These are phyloP conservation scores for Lasioglossum albipes DNA, from an alignment of 1,140 invertebrate species.

Conservation along the genomic window DNA sequence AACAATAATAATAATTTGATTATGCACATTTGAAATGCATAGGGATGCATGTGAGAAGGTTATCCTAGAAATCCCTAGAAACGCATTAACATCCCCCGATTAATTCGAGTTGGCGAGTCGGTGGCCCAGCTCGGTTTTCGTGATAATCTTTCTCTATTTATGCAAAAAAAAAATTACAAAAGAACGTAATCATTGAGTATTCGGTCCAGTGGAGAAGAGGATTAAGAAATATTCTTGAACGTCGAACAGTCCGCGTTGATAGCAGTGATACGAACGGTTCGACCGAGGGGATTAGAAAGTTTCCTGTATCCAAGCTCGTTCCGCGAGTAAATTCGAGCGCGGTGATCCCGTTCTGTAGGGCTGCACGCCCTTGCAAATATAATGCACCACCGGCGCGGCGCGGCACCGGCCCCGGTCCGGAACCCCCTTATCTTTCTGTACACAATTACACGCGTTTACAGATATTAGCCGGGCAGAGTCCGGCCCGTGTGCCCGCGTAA, in stretches of 20 bases:
- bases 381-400: neutral
- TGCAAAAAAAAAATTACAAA: neutral
- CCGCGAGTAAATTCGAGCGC: neutral
- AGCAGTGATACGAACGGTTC: neutral
- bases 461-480: neutral
- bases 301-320: neutral
- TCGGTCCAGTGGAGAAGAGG: neutral
- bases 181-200: no score
- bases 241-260: neutral
- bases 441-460: constrained; percentile 7
- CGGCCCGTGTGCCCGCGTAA: neutral
- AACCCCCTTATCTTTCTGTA: neutral
- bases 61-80: no score
- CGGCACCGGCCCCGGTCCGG: no score
- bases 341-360: neutral
- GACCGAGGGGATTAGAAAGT: neutral
- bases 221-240: neutral
- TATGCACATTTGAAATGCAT: no score
- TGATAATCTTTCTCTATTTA: neutral
- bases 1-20: no score
- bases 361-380: neutral
- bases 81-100: neutral
- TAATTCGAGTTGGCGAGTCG: neutral
- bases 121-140: no score
- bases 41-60: no score